Base-by-base conservation (phyloP, 2,113 vertebrate species). In the Myotis brandtii region DNA sequence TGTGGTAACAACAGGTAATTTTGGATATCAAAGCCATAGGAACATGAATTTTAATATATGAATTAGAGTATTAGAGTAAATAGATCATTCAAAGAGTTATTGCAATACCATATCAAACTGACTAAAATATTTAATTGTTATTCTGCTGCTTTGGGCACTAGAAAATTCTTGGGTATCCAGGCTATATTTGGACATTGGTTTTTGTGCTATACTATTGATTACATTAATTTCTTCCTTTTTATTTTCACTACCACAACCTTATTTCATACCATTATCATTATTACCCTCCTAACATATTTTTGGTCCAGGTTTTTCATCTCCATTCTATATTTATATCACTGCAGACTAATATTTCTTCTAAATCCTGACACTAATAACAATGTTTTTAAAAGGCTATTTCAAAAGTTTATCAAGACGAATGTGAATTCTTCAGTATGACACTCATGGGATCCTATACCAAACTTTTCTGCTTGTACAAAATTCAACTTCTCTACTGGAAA, bases 211-310 rank as follows among this genome's bases (percentile, higher is more conserved):
- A 21, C 3, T 67, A 66, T 43, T 86, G n/a, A 73, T 25, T 82
- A 16, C 30, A 82, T 85, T 93, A 1, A 59, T 64, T 91, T 93
- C 13, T 75, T 93, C 40, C n/a, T 54, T 84, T 92, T 66, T 52
- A 59, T 84, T 11, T 69, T 76, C 7, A 54, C 3, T 70, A 5
- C 11, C 50, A 50, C 32, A 43, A 70, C 17, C 20, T 4, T 91
- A 59, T 88, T 56, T 88, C 20, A 77, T 83, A 59, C 7, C 64
- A 70, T 48, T 62, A 88, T 46, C 75, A 21, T 13, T 8, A 79
- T 95, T 89, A 64, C 20, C n/a, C 23, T 69, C 23, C 72, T 91
- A 50, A 75, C 14, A 75, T 16, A 32, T 86, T 5, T 70, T 88
- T 91, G 76, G 34, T 84, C 23, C n/a, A 75, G 4, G 50, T 48